phyloP scores from a whole-genome alignment of 1,140 invertebrate species.

The Drosophila neocordata region DNA sequence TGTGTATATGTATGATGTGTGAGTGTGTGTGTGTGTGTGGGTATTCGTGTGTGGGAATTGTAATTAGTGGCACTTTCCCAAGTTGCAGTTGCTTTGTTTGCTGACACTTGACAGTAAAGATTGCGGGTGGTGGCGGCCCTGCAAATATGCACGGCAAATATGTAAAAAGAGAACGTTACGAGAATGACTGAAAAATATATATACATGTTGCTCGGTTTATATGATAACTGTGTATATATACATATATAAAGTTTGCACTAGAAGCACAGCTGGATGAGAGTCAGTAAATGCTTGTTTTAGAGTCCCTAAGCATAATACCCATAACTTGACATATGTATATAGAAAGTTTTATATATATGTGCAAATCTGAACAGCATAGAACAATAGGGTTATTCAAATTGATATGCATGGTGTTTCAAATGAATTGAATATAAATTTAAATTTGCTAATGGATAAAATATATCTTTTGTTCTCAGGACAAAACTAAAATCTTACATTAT shows the following conservation, averaged over 20 bases:
- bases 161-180: slow-evolving; percentile 52
- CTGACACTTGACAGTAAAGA: slow-evolving; percentile 65
- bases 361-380: not conserved
- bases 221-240: not conserved
- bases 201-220: not conserved
- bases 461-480: no score
- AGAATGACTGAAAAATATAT: not conserved
- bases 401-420: no score
- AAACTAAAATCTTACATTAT: no score
- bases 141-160: slow-evolving; percentile 63
- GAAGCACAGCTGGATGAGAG: not conserved
- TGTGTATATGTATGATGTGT: not conserved
- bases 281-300: not conserved
- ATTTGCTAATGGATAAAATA: no score
- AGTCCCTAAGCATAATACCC: not conserved
- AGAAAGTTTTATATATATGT: not conserved
- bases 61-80: slow-evolving; percentile 80
- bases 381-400: not conserved
- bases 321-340: not conserved
- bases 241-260: not conserved
- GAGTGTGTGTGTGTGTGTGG: slow-evolving; percentile 7
- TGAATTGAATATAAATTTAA: no score
- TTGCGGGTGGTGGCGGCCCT: slow-evolving; percentile 46
- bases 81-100: slow-evolving; percentile 65
- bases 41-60: slow-evolving; percentile 61